Base-by-base conservation (phyloP, 2,797 vertebrate species). In the Pogonophryne albipinna region DNA sequence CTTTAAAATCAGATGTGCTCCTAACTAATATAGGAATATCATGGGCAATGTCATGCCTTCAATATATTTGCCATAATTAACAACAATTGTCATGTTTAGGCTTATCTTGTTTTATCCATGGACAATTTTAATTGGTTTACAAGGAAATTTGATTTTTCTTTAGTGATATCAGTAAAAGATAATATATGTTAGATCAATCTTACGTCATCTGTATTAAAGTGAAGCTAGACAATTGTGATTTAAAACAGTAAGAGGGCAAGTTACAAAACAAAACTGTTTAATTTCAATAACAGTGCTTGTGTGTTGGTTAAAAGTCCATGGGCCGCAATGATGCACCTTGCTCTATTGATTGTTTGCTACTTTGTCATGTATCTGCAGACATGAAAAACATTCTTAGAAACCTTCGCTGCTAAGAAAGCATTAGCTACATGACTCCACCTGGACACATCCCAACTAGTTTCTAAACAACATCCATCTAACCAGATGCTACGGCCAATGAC, bases 371-470 rank as follows among this genome's bases (percentile, higher is more conserved):
- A 44, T 31, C 57, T 42, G 31, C 38, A 53, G 14, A 23, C 72
- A 74, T 71, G 45, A 55, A 78, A 51, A 19, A 55, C 34, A 19
- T 49, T 34, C 50, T 47, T 53, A 53, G 20, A 66, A 59, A 76
- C 42, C 8, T 45, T 42, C 53, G 41, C 74, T 68, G 71, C 51
- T 45, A 74, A 72, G 47, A 55, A 72, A 50, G 52, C 65, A 41
- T 66, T 41, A 67, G 46, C 56, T 49, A n/a, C 57, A 59, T n/a
- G 51, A 56, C 31, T 20, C 66, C 58, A 65, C 31, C 80, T 79
- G 66, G 63, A 74, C 19, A 10, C 53, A 1, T 16, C 44, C 66
- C 56, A 71, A 74, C 60, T 23, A 56, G 12, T 58, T 65, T 61
- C 51, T n/a, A 47, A 75, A 62, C 47, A 38, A 60, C 68, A 56